Evolutionary conservation across 2,888 invertebrate genomes (phyloP).

Genomic region (Aphidius colemani): DNA sequence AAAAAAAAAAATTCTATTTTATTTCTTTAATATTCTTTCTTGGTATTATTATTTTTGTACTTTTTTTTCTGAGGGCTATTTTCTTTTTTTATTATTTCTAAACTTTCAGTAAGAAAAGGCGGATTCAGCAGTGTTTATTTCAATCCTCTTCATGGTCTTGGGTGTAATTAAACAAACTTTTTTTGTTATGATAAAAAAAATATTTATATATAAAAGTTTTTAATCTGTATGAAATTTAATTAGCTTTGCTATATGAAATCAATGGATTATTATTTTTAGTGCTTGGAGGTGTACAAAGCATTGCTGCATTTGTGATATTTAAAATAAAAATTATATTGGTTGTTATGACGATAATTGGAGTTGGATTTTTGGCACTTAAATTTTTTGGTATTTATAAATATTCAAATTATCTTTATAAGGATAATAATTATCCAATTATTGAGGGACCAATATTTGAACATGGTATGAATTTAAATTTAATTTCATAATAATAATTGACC

Average conservation of each 20-base stretch:
- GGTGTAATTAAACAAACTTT: conserved; percentile 43
- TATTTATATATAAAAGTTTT: conserved; percentile 12
- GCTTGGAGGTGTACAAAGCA: conserved; percentile 44
- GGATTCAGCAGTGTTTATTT: conserved; percentile 46
- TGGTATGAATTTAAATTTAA: conserved; percentile 9
- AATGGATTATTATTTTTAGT: conserved; percentile 34
- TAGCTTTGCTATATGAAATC: neutral
- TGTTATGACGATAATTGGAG: conserved; percentile 40
- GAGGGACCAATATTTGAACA: conserved; percentile 10
- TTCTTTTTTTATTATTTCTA: conserved; percentile 20
- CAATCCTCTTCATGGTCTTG: conserved; percentile 40
- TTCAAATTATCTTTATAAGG: conserved; percentile 31
- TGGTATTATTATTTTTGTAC: neutral
- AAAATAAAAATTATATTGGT: conserved; percentile 47
- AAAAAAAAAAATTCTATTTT: neutral
- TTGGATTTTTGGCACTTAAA: conserved; percentile 42
- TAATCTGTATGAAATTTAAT: neutral
- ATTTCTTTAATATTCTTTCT: conserved; percentile 5
- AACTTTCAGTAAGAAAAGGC: conserved; percentile 43
- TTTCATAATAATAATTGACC: no score
- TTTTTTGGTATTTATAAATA: conserved; percentile 31
- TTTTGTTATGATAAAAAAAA: conserved; percentile 20
- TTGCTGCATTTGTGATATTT: conserved; percentile 41
- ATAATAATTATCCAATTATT: conserved; percentile 27
- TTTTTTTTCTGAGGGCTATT: neutral